phyloP scores from a whole-genome alignment of 2,888 invertebrate genomes.

The Orthonevra nobilis region DNA sequence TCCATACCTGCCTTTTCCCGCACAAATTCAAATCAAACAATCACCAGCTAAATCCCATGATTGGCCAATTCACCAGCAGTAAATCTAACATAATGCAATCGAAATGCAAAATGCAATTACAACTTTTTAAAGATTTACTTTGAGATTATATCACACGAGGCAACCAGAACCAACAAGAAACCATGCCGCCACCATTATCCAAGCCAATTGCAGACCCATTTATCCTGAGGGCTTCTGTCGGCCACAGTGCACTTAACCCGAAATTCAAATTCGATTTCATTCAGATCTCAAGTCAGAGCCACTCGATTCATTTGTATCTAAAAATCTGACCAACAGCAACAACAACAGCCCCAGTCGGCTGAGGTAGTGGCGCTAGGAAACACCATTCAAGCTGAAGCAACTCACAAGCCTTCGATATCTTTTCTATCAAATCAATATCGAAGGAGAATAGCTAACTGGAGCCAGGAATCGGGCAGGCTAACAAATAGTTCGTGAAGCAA shows the following conservation, averaged over 20 bases:
- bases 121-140: constrained; percentile 48
- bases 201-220: too few relatives aligned
- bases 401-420: constrained; percentile 56
- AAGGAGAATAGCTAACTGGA: constrained; percentile 37
- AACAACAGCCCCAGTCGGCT: too few relatives aligned
- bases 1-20: constrained; percentile 8
- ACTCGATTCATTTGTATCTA: constrained; percentile 52
- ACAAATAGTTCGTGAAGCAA: too few relatives aligned
- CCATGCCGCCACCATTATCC: constrained; percentile 18
- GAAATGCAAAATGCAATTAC: constrained; percentile 67
- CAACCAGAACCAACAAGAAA: constrained; percentile 13
- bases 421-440: constrained; percentile 59
- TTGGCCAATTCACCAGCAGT: constrained; percentile 65
- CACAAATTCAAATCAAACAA: constrained; percentile 24
- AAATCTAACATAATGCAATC: constrained; percentile 67
- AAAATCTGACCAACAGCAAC: constrained; percentile 42
- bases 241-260: constrained; percentile 66
- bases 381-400: constrained; percentile 36
- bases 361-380: constrained; percentile 57
- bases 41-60: constrained; percentile 44
- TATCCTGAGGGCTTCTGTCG: constrained; percentile 64
- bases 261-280: constrained; percentile 64
- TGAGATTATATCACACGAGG: constrained; percentile 53
- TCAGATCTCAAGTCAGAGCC: constrained; percentile 38
- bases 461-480: constrained; percentile 42